Evolutionary conservation across 2,888 invertebrate species (phyloP), one percentile per base, ranked within the genome.

Genomic region (Empis livida): DNA sequence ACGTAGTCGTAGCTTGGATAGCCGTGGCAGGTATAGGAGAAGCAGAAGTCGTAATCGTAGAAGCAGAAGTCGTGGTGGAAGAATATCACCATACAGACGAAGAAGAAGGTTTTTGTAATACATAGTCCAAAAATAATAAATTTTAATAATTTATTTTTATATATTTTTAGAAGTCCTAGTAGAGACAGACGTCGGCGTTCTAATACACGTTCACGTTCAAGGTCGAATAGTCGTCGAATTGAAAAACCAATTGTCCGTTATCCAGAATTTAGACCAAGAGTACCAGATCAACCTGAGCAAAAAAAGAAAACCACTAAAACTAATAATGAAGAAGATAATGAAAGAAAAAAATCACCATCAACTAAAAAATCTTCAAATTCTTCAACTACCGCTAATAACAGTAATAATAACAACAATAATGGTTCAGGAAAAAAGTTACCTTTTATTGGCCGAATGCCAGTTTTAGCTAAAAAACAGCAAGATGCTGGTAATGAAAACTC

Each of bases 371-470:
- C 56, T 3, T 48, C 57, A 3, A 49, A 63, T 9, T 32, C 53
- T 13, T 32, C 52, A n/a, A 42, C 56, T 51, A 5, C 63, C 61
- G 3, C 50, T 27, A 58, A 63, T 35, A 43, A 56, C 2, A 51
- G 56, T 4, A 49, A 61, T n/a, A 64, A n/a, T 59, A 40, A 40
- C 15, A 17, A 16, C 20, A 27, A 43, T 13, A 5, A 49, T 11
- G 44, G 53, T 16, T 39, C 46, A 31, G 78, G 80, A 52, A 82
- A 81, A 51, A 87, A 86, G 63, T 72, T 88, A 61, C 88, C 88
- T 0, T 88, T 89, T 57, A 89, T 89, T 53, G 90, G 89, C 53
- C 78, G 87, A 63, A 82, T 89, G 80, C 89, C 89, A 0, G 75
- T 89, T 11, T 85, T 84, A 59, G 84, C 71, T 17, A 75, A 74